These are phyloP conservation scores for Scomber scombrus DNA, from an alignment of 2,113 vertebrate species.

Conservation along the genomic window DNA sequence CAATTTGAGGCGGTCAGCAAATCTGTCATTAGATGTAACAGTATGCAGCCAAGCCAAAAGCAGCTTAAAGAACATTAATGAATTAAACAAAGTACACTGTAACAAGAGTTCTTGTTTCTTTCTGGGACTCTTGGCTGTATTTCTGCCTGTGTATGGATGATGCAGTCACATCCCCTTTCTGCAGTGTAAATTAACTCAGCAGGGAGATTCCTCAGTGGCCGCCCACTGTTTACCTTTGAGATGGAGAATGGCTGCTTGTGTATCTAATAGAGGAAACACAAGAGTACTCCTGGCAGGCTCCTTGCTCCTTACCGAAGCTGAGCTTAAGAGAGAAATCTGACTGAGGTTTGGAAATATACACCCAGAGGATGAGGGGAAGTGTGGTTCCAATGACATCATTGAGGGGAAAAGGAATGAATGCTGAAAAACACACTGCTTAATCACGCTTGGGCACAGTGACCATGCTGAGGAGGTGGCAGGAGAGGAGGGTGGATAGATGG, in stretches of 20 bases:
- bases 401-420: conserved; percentile 18
- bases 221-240: conserved; percentile 50
- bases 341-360: conserved; percentile 33
- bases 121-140: background rate
- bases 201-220: conserved; percentile 37
- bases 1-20: too few species aligned
- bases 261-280: conserved; percentile 41
- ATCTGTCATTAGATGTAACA: too few species aligned
- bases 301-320: conserved; percentile 7
- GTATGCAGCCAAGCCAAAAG: too few species aligned
- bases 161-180: conserved; percentile 20
- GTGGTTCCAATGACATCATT: conserved; percentile 37
- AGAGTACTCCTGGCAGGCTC: conserved; percentile 18
- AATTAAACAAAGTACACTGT: too few species aligned
- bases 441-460: background rate
- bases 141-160: background rate
- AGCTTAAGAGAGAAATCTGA: conserved; percentile 37
- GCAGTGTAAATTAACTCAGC: conserved; percentile 45
- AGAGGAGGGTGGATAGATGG: conserved; percentile 7
- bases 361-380: conserved; percentile 13
- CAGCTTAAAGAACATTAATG: too few species aligned
- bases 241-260: conserved; percentile 31
- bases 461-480: background rate
- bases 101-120: background rate
- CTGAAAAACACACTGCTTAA: conserved; percentile 25